A percentile compares a stretch with the other conserved stretches of the same genome.
phyloP scores from a whole-genome alignment of 2,797 vertebrate genomes.

The Telmatherina bonti region DNA sequence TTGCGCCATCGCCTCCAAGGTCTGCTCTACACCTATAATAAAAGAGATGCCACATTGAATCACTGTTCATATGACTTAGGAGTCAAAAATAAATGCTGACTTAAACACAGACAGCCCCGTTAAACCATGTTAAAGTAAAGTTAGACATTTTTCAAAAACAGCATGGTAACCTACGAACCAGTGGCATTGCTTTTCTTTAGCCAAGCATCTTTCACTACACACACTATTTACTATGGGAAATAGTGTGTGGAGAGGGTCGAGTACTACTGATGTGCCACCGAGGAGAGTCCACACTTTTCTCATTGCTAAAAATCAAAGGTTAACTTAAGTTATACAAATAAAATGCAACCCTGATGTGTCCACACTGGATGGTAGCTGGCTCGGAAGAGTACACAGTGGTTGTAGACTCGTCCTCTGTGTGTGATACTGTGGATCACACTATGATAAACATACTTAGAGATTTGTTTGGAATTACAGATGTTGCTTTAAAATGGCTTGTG shows the following conservation, averaged over 20 bases:
- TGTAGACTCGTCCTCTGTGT: too few species aligned
- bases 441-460: too few species aligned
- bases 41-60: neutral
- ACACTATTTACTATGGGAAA: neutral
- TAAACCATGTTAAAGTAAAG: neutral
- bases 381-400: too few species aligned
- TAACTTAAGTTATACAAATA: conserved; percentile 11
- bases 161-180: neutral
- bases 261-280: neutral
- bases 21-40: neutral
- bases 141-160: neutral
- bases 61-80: neutral
- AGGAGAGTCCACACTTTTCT: conserved; percentile 6
- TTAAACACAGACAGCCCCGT: neutral
- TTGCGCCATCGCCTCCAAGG: neutral
- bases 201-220: conserved; percentile 1
- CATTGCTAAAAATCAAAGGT: conserved; percentile 53
- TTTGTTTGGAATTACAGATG: too few species aligned
- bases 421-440: too few species aligned
- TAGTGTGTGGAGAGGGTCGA: neutral
- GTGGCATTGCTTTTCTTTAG: conserved; percentile 2
- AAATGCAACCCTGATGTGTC: neutral
- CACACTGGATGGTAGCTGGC: neutral
- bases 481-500: too few species aligned
- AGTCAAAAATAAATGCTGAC: neutral